phyloP scores from a whole-genome alignment of 2,113 vertebrate genomes.

The Syrrhaptes paradoxus region DNA sequence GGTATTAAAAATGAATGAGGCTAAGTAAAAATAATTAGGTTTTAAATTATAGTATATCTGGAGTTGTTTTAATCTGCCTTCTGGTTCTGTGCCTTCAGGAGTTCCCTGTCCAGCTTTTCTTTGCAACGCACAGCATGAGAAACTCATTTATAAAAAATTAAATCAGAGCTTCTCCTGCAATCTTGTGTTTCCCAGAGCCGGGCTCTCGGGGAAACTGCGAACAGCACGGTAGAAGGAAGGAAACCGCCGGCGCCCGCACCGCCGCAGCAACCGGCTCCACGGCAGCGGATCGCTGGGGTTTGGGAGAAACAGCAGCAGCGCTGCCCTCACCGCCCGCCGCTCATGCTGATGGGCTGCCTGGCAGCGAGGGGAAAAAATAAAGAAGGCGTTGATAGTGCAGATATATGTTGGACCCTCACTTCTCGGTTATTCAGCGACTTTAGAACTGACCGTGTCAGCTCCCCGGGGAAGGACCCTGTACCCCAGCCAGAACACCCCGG shows the following conservation, averaged over 20 bases:
- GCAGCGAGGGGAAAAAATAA: neutral
- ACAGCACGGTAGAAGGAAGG: too few relatives aligned
- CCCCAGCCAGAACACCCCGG: neutral
- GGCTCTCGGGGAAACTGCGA: neutral
- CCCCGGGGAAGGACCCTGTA: neutral
- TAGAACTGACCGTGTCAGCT: neutral
- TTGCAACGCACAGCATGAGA: neutral
- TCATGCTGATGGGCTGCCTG: neutral
- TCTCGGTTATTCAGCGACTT: neutral
- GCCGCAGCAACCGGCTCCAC: neutral
- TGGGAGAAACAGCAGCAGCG: neutral
- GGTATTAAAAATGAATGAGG: neutral
- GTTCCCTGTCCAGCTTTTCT: constrained; percentile 1
- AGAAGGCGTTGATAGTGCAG: neutral
- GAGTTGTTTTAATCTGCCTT: constrained; percentile 22
- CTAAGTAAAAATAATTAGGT: constrained; percentile 2
- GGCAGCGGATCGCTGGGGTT: neutral
- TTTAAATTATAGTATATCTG: neutral
- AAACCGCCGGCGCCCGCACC: neutral
- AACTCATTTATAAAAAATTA: neutral
- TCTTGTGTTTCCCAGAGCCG: neutral
- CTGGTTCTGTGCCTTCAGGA: neutral
- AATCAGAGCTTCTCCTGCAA: neutral
- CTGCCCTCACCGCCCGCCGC: neutral
- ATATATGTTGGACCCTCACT: neutral